phyloP scores from a whole-genome alignment of 2,797 vertebrate species.

The Pantherophis vulpinus region DNA sequence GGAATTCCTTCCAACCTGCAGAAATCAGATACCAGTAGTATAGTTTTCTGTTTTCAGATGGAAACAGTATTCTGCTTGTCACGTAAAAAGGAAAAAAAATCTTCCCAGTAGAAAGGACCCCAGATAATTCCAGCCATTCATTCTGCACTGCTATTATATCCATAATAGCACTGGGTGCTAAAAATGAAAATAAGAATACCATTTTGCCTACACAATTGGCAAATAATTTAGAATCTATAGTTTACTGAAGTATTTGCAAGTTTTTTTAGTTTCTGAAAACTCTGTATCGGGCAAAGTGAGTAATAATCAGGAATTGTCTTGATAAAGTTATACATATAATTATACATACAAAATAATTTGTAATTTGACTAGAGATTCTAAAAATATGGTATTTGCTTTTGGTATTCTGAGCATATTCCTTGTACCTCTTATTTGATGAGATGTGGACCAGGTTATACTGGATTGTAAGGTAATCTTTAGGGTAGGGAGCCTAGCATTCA shows the following conservation, averaged over 20 bases:
- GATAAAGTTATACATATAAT: not conserved
- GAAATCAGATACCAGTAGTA: not conserved
- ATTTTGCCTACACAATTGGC: not conserved
- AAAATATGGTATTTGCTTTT: not conserved
- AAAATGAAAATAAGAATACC: not conserved
- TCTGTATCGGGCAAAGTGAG: not conserved
- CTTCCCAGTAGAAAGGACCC: not conserved
- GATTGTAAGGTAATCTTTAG: not conserved
- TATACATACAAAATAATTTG: not conserved
- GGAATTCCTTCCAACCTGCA: not conserved
- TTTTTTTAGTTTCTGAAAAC: not conserved
- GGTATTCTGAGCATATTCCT: not conserved
- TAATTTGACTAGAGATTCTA: conserved; percentile 7
- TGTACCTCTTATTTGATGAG: not conserved
- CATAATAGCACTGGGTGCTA: not conserved
- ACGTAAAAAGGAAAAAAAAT: not conserved
- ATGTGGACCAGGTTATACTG: not conserved
- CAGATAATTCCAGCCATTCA: not conserved
- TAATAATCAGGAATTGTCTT: not conserved
- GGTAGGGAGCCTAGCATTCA: not conserved
- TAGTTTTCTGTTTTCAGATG: not conserved
- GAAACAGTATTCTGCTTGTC: not conserved
- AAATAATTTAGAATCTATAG: not conserved
- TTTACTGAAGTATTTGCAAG: not conserved
- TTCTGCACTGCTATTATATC: not conserved